phyloP scores from a whole-genome alignment of 2,797 vertebrate genomes.

The Carcharodon carcharias region DNA sequence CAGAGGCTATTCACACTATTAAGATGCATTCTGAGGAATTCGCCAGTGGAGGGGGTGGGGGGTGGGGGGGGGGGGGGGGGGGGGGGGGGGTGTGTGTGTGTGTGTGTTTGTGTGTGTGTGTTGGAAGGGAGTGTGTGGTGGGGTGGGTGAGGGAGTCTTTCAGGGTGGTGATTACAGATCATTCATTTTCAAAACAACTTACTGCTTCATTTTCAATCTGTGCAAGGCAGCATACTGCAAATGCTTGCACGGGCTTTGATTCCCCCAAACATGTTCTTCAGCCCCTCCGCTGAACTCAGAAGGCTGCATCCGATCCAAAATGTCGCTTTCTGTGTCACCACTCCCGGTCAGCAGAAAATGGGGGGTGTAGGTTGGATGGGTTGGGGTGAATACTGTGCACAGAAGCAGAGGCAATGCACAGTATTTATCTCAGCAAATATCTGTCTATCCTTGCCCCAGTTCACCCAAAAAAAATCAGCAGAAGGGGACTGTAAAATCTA shows the following conservation, averaged over 20 bases:
- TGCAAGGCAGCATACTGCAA: background rate
- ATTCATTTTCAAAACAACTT: background rate
- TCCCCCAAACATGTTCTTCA: background rate
- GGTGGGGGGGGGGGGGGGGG: no score
- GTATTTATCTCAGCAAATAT: background rate
- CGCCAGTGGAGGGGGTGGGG: background rate
- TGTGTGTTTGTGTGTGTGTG: no score
- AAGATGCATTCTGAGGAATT: background rate
- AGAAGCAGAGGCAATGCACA: no score
- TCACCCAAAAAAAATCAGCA: background rate
- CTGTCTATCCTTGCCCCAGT: background rate
- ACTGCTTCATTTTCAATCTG: background rate
- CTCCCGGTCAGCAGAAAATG: background rate
- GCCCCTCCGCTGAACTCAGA: background rate
- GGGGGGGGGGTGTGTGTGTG: no score
- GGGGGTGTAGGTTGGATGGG: background rate
- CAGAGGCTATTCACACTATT: no score
- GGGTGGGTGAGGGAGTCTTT: no score
- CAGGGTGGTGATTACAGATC: no score
- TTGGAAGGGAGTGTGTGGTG: no score
- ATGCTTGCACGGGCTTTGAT: background rate
- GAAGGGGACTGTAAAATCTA: background rate
- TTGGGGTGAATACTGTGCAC: background rate
- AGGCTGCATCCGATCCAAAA: background rate
- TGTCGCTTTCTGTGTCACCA: background rate